phyloP scores from a whole-genome alignment of 2,888 invertebrate genomes.

The Napeogenes inachia region DNA sequence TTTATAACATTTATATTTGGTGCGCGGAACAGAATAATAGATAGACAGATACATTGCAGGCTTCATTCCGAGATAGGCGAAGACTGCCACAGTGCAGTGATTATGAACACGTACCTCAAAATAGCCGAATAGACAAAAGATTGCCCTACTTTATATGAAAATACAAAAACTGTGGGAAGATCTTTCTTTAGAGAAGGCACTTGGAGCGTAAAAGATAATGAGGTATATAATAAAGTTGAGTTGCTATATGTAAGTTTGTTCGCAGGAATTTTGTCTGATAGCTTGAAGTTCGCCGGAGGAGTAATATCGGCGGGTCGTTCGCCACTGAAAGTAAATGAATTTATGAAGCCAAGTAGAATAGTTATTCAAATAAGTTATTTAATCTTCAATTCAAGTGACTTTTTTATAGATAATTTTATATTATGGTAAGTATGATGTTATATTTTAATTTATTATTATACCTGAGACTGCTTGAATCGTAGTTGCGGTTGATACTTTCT shows the following conservation, averaged over 20 bases:
- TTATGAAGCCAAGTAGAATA: conserved; percentile 10
- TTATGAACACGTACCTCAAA: conserved; percentile 26
- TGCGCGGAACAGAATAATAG: conserved; percentile 1
- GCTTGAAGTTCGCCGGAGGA: conserved; percentile 87
- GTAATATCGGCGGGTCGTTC: conserved; percentile 85
- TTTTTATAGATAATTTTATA: neutral
- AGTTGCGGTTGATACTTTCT: conserved; percentile 90
- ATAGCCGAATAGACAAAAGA: neutral
- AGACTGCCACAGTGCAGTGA: conserved; percentile 21
- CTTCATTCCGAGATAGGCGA: conserved; percentile 24
- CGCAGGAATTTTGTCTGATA: conserved; percentile 88
- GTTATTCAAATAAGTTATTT: neutral
- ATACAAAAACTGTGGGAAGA: conserved; percentile 38
- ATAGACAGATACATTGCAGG: conserved; percentile 5
- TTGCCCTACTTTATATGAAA: conserved; percentile 14
- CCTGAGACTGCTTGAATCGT: conserved; percentile 91
- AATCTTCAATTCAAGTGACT: neutral
- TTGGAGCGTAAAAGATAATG: conserved; percentile 44
- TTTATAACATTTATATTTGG: conserved; percentile 3
- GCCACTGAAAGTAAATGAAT: conserved; percentile 80
- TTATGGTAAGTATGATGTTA: neutral
- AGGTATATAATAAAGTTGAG: conserved; percentile 42
- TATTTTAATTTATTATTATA: conserved; percentile 43
- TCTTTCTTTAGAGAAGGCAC: conserved; percentile 53
- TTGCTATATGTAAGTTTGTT: conserved; percentile 90